These are phyloP conservation scores for Mustelus asterias DNA, from an alignment of 2,113 vertebrate species.

Conservation along the genomic window DNA sequence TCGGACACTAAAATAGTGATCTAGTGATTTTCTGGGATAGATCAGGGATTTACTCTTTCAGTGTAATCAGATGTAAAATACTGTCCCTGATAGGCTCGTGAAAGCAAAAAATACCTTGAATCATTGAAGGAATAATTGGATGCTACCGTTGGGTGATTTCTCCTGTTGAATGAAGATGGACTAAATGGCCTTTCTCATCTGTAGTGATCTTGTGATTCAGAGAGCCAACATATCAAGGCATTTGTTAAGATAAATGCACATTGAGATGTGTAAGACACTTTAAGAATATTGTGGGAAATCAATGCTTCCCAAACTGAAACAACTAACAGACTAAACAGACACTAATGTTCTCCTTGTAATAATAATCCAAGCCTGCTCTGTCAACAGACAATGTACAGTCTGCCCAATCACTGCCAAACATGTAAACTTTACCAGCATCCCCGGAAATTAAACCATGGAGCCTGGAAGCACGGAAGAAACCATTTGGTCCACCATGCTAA, in stretches of 20 bases:
- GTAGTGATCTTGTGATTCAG: neutral
- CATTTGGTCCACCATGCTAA: neutral
- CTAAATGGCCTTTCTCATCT: neutral
- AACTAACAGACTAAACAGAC: conserved; percentile 23
- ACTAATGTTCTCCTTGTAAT: neutral
- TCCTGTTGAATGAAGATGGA: neutral
- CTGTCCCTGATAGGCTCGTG: neutral
- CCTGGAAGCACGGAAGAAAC: neutral
- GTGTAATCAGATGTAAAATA: neutral
- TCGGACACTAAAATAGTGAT: too few species aligned
- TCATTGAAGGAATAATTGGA: neutral
- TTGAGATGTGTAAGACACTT: neutral
- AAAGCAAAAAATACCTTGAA: neutral
- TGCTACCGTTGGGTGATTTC: too few species aligned
- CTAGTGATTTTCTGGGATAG: too few species aligned
- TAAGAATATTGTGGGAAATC: neutral
- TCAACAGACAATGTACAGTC: neutral
- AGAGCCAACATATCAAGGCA: neutral
- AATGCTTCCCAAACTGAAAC: neutral
- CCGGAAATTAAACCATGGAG: neutral
- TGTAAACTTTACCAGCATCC: neutral
- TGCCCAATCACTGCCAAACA: neutral
- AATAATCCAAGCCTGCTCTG: neutral
- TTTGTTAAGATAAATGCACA: neutral
- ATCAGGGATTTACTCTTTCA: neutral